phyloP scores from a whole-genome alignment of 2,888 invertebrate genomes.

The Sphinx pinastri region DNA sequence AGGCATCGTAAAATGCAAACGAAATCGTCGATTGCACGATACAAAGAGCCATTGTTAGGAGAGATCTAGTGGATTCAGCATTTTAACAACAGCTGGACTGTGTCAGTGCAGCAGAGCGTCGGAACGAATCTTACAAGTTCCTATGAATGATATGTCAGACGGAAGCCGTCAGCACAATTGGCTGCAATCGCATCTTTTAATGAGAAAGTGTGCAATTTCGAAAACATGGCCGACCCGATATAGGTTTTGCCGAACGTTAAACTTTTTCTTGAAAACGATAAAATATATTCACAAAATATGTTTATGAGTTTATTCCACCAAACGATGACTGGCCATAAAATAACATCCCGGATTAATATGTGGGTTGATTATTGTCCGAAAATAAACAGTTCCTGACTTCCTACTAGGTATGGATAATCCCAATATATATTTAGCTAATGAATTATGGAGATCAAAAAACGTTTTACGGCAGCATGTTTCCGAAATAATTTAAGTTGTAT shows the following conservation, averaged over 20 bases:
- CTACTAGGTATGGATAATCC: not conserved
- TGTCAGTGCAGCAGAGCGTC: slow-evolving; percentile 40
- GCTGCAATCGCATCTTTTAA: slow-evolving; percentile 43
- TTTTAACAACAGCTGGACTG: slow-evolving; percentile 38
- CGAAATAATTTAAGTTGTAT: too few relatives aligned
- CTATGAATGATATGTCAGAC: slow-evolving; percentile 42
- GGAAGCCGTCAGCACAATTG: slow-evolving; percentile 57
- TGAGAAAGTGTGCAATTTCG: slow-evolving; percentile 61
- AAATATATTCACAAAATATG: not conserved
- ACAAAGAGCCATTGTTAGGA: slow-evolving; percentile 64
- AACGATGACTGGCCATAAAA: slow-evolving; percentile 1
- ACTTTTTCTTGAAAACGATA: not conserved
- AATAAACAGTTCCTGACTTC: slow-evolving; percentile 13
- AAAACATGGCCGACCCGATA: not conserved
- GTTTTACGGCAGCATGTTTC: not conserved
- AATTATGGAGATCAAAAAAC: not conserved
- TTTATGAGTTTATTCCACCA: not conserved
- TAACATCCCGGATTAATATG: not conserved
- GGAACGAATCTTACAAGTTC: slow-evolving; percentile 40
- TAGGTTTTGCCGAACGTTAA: not conserved
- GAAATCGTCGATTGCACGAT: slow-evolving; percentile 56
- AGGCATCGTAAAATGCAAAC: slow-evolving; percentile 55
- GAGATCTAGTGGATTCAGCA: slow-evolving; percentile 42
- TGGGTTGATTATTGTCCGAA: not conserved
- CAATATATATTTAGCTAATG: not conserved